Conservation (phyloP, 1,140 invertebrate species). For the Nylanderia fulva region DNA sequence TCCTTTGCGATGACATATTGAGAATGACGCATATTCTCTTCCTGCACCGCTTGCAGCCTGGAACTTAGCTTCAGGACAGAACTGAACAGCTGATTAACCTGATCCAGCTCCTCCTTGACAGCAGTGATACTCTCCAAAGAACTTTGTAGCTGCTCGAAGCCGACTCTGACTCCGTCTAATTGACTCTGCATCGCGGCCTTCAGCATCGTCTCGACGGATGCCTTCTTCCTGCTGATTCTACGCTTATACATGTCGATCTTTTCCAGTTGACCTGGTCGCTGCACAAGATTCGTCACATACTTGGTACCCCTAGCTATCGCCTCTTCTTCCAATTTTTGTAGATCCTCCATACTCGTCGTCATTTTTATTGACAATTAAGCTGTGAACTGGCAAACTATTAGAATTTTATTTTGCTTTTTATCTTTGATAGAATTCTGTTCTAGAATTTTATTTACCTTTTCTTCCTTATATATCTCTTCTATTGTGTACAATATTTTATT, state of each 20-base stretch:
- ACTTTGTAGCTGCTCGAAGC: constrained; percentile 95
- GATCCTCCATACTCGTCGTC: constrained; percentile 87
- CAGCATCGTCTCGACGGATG: constrained; percentile 98
- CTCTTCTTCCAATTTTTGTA: constrained; percentile 92
- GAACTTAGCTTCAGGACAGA: constrained; percentile 90
- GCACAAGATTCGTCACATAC: constrained; percentile 97
- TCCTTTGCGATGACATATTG: constrained; percentile 99
- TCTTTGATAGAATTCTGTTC: no score
- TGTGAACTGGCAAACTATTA: background rate
- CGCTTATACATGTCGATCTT: constrained; percentile 97
- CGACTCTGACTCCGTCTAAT: constrained; percentile 97
- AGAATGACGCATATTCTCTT: constrained; percentile 97
- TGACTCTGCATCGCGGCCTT: constrained; percentile 99
- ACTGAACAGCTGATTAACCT: constrained; percentile 87
- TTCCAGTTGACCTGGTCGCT: constrained; percentile 97
- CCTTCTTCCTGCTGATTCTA: constrained; percentile 93
- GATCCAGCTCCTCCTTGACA: constrained; percentile 89
- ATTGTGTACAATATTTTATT: background rate
- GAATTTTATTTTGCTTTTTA: background rate
- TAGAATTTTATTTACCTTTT: no score
- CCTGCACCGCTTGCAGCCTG: constrained; percentile 93
- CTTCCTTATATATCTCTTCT: no score
- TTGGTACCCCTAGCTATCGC: constrained; percentile 94
- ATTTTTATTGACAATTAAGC: background rate
- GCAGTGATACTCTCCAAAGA: constrained; percentile 93